phyloP scores from a whole-genome alignment of 2,888 invertebrate species.

The Selenia dentaria region DNA sequence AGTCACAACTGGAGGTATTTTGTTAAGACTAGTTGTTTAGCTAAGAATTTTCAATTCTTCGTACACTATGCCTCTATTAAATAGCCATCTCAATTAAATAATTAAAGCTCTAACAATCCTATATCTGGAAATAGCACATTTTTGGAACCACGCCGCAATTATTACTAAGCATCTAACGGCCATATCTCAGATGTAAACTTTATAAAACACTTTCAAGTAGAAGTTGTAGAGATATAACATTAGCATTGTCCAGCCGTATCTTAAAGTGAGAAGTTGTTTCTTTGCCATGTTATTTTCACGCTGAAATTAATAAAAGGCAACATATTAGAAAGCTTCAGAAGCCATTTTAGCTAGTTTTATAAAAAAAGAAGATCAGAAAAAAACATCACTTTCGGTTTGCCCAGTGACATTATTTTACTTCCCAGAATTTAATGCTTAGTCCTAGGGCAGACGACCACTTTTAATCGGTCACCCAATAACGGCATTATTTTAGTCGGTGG shows the following conservation, averaged over 20 bases:
- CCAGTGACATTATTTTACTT: too few species aligned
- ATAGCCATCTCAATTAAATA: constrained; percentile 14
- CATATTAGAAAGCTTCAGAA: too few species aligned
- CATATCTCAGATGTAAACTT: constrained; percentile 30
- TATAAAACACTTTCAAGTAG: constrained; percentile 53
- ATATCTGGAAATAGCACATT: constrained; percentile 1
- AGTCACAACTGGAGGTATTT: constrained; percentile 34
- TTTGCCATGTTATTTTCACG: constrained; percentile 46
- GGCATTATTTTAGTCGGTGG: too few species aligned
- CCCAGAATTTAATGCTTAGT: too few species aligned
- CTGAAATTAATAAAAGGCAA: constrained; percentile 56
- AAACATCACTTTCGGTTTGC: too few species aligned
- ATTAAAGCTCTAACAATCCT: constrained; percentile 5
- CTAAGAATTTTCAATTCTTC: constrained; percentile 21
- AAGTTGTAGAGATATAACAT: constrained; percentile 65
- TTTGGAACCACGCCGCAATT: background rate
- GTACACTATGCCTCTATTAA: constrained; percentile 18
- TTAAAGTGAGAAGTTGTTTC: constrained; percentile 57
- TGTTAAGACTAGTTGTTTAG: constrained; percentile 38
- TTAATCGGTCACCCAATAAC: too few species aligned
- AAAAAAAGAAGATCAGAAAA: too few species aligned
- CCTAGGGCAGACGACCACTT: too few species aligned
- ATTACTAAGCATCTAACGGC: too few species aligned
- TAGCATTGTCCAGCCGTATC: constrained; percentile 65
- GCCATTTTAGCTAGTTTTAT: too few species aligned